Evolutionary conservation across 2,888 invertebrate species (phyloP), one percentile per base, ranked within the genome.

Genomic region (Bembecia ichneumoniformis): DNA sequence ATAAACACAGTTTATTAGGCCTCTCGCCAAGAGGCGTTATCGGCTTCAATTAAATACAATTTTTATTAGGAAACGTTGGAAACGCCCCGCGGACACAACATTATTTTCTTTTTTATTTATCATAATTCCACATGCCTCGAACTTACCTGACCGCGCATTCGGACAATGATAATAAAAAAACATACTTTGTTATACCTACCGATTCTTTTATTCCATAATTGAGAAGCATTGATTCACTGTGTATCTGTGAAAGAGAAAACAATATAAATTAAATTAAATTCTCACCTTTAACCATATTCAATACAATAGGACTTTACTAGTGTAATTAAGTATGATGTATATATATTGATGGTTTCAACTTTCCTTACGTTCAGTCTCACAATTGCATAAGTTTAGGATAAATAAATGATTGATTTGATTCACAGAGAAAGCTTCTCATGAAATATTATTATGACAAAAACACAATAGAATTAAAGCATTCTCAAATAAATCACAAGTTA

Each of bases 21-120:
- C 68, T 74, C 82, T 77, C 73, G 65, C 71, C 77, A 74, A 67
- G 79, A 73, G 69, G 66, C 74, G 76, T 79, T 86, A 84, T 84
- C 84, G 82, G 64, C 66, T 75, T 74, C 84, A 86, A 84, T 87
- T 87, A 87, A 86, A 84, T 84, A 80, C 77, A 75, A 80, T 83
- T 83, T 87, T 87, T 87, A 86, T 86, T 84, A 69, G 70, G 75
- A 81, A 79, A 71, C 74, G 64, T 68, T 68, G 64, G 71, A 68
- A 80, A 77, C 75, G 77, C 79, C 80, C 75, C 68, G 71, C 66
- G 71, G 77, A 70, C 75, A 72, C 60, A 68, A 66, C 60, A 63
- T 66, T 68, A 71, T 63, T 62, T 66, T 66, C 64, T 55, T 69
- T 66, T 70, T 70, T 49, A 48, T 40, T 35, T 65, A 67, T 66